Percentiles rank a stretch among this genome's conserved stretches.
phyloP scores from a whole-genome alignment of 2,888 invertebrate genomes.

The Diaperis boleti region DNA sequence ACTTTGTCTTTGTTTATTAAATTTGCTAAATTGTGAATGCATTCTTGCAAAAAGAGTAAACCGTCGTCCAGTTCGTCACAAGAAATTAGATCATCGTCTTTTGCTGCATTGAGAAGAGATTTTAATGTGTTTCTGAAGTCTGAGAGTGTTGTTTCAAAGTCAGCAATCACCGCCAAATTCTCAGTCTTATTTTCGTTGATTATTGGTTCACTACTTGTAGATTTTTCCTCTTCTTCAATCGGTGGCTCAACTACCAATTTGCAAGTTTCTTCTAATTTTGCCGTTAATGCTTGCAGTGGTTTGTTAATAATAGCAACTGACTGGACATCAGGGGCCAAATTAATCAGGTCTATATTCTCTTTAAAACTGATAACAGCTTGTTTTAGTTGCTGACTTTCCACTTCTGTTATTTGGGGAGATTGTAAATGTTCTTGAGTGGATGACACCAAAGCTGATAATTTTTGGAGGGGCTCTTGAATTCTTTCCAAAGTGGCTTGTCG shows the following conservation, averaged over 20 bases:
- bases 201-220: constrained; percentile 14
- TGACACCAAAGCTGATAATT: constrained; percentile 27
- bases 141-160: constrained; percentile 10
- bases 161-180: constrained; percentile 8
- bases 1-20: constrained; percentile 26
- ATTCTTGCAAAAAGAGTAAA: constrained; percentile 26
- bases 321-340: not conserved
- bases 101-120: constrained; percentile 13
- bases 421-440: constrained; percentile 12
- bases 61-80: constrained; percentile 38
- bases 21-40: constrained; percentile 24
- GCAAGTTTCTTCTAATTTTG: constrained; percentile 45
- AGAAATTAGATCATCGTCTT: constrained; percentile 10
- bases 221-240: constrained; percentile 11
- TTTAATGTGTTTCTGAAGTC: constrained; percentile 14
- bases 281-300: constrained; percentile 51
- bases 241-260: constrained; percentile 5
- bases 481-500: constrained; percentile 15
- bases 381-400: constrained; percentile 29
- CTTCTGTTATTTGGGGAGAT: constrained; percentile 19
- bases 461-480: constrained; percentile 42
- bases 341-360: constrained; percentile 8
- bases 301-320: constrained; percentile 30
- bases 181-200: constrained; percentile 22
- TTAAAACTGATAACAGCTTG: constrained; percentile 22